Percentiles rank a stretch among this genome's conserved stretches.
Evolutionary conservation across 2,113 vertebrate genomes (phyloP).

Genomic region (Synodontis membranacea): DNA sequence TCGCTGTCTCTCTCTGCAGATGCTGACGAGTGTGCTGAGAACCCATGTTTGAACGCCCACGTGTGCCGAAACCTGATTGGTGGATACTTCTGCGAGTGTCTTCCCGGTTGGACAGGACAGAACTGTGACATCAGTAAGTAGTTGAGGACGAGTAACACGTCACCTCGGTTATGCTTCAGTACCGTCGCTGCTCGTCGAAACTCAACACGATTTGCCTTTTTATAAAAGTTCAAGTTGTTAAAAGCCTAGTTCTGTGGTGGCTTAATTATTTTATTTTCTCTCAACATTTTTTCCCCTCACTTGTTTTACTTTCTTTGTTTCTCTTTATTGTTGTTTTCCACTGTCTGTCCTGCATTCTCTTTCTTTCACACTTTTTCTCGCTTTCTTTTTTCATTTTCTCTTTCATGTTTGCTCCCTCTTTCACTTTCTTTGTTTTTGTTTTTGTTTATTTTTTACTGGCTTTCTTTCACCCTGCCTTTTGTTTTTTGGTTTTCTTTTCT

Average conservation of each 20-base stretch:
- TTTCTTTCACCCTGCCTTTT: background rate
- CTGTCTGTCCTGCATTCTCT: background rate
- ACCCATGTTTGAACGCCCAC: constrained; percentile 86
- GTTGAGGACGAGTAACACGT: background rate
- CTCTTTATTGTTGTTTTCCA: background rate
- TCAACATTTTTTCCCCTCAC: background rate
- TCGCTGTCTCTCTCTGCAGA: constrained; percentile 66
- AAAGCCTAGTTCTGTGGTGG: background rate
- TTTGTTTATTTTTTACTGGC: background rate
- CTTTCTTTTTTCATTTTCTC: background rate
- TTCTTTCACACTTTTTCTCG: background rate
- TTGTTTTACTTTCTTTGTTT: background rate
- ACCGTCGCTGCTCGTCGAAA: background rate
- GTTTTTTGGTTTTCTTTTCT: background rate
- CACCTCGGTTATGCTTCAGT: background rate
- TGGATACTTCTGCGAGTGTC: constrained; percentile 90
- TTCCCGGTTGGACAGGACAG: constrained; percentile 86
- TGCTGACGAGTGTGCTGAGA: constrained; percentile 86
- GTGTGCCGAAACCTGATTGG: constrained; percentile 91
- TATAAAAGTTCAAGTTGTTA: background rate
- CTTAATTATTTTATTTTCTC: background rate
- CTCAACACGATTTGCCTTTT: background rate
- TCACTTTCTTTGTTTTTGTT: background rate
- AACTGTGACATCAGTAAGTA: constrained; percentile 90
- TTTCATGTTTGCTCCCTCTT: background rate